These are phyloP conservation scores for Coenonympha arcania DNA, from an alignment of 2,888 invertebrate species.

Conservation along the genomic window DNA sequence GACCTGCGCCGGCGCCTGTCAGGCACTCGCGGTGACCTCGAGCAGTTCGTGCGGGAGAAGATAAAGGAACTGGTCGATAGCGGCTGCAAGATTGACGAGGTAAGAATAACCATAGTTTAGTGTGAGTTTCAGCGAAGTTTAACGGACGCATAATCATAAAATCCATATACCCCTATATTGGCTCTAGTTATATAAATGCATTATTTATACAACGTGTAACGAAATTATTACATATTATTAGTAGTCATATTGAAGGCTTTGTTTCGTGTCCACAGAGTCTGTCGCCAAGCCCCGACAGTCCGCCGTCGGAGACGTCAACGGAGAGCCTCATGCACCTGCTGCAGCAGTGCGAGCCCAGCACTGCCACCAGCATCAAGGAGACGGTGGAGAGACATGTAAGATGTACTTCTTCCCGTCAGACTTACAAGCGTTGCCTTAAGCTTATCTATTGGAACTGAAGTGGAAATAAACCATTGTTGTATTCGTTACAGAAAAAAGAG, in stretches of 20 bases:
- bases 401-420: no score
- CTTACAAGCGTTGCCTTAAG: no score
- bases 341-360: constrained; percentile 78
- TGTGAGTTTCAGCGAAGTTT: no score
- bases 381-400: constrained; percentile 83
- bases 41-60: constrained; percentile 66
- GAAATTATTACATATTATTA: no score
- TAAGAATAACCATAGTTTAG: constrained; percentile 34
- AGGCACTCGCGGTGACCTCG: constrained; percentile 68
- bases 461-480: no score
- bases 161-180: no score
- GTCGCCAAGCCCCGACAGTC: constrained; percentile 73
- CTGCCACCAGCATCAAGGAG: constrained; percentile 77
- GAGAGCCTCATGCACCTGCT: constrained; percentile 78
- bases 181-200: no score
- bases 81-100: constrained; percentile 69
- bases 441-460: no score
- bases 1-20: constrained; percentile 71
- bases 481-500: constrained; percentile 78
- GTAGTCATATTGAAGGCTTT: no score
- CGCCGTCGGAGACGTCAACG: constrained; percentile 75
- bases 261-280: constrained; percentile 52
- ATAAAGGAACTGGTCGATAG: constrained; percentile 67
- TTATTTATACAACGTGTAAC: no score
- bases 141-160: no score